Conservation (phyloP, 2,888 invertebrate genomes). For the Bugula neritina region DNA sequence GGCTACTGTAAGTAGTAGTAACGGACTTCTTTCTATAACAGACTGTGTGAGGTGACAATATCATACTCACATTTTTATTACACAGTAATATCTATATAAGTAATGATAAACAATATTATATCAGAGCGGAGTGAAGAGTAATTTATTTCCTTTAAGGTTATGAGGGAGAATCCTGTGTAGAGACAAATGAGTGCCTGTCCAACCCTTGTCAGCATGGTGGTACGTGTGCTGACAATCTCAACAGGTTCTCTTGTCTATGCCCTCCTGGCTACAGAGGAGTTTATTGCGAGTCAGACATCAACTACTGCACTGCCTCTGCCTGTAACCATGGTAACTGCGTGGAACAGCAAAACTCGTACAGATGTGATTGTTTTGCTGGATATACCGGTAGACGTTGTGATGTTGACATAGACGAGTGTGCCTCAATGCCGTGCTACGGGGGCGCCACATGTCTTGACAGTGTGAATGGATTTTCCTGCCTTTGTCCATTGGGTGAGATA, state of each 20-base stretch:
- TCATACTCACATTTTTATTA: no score
- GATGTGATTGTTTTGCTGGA: background rate
- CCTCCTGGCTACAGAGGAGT: background rate
- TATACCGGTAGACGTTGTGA: background rate
- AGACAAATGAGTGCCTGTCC: slow-evolving; percentile 2
- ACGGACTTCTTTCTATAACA: no score
- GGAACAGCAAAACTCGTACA: background rate
- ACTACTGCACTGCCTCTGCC: background rate
- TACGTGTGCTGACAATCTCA: background rate
- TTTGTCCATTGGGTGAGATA: background rate
- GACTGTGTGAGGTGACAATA: no score
- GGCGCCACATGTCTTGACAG: background rate
- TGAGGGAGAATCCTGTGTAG: background rate
- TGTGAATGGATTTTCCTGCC: background rate
- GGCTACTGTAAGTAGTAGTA: no score
- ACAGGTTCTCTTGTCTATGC: background rate
- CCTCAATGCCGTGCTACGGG: background rate
- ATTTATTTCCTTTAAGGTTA: slow-evolving; percentile 9
- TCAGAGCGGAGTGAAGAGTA: no score
- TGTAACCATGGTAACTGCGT: slow-evolving; percentile 11
- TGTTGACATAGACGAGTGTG: slow-evolving; percentile 5
- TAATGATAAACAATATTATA: no score
- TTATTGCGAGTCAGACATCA: background rate
- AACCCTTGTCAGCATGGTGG: background rate
- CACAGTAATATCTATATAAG: no score